A percentile compares a stretch with the other conserved stretches of the same genome.
Evolutionary conservation across 2,888 invertebrate genomes (phyloP).

Genomic region (Diarsia mendica): DNA sequence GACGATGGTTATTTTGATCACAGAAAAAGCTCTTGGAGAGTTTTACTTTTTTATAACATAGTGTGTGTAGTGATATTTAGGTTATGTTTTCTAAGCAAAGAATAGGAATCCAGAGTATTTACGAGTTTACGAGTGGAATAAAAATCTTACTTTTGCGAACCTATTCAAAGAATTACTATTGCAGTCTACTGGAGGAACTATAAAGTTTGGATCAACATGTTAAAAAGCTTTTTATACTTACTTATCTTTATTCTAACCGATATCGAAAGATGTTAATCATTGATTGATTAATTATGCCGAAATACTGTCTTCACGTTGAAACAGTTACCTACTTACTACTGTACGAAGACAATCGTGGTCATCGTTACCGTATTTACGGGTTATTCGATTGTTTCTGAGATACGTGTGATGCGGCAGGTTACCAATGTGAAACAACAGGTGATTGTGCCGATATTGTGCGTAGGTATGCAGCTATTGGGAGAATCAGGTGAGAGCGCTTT

Average conservation of each 20-base stretch:
- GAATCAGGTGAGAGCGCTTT: slow-evolving; percentile 14
- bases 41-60: neutral
- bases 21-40: neutral
- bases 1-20: neutral
- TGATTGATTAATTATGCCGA: neutral
- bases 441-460: neutral
- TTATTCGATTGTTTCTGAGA: slow-evolving; percentile 32
- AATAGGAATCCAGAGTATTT: neutral
- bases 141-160: neutral
- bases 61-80: neutral
- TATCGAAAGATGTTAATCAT: neutral
- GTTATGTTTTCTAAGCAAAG: neutral
- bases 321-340: too few species aligned
- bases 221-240: neutral
- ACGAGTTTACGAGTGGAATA: neutral
- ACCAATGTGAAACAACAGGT: slow-evolving; percentile 1
- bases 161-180: too few species aligned
- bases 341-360: slow-evolving; percentile 10
- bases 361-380: slow-evolving; percentile 10
- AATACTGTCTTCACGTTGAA: neutral
- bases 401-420: neutral
- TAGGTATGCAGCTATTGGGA: slow-evolving; percentile 13
- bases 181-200: neutral
- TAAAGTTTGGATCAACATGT: neutral
- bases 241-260: neutral